Evolutionary conservation across 2,888 invertebrate species (phyloP).

Genomic region (Andrena marginata): DNA sequence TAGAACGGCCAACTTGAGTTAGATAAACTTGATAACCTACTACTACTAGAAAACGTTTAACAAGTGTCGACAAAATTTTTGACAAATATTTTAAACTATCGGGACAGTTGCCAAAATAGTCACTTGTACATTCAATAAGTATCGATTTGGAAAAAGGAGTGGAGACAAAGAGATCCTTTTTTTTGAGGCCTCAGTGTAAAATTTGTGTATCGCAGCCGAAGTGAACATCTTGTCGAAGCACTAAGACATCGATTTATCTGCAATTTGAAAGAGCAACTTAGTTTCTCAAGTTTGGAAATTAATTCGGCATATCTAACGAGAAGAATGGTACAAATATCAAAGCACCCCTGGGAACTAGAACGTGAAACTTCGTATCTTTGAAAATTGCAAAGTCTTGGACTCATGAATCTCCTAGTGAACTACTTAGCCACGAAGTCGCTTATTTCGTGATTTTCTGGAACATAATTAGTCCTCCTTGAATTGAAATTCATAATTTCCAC

Average conservation of each 20-base stretch:
- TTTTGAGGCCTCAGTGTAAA: neutral
- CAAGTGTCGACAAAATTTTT: too few relatives aligned
- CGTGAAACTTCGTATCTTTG: slow-evolving; percentile 51
- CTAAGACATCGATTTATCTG: slow-evolving; percentile 42
- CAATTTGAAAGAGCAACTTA: slow-evolving; percentile 27
- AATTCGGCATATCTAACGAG: slow-evolving; percentile 55
- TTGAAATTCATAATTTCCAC: slow-evolving; percentile 13
- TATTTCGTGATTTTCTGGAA: neutral
- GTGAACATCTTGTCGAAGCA: neutral
- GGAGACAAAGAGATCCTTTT: neutral
- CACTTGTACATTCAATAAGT: too few relatives aligned
- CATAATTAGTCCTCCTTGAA: neutral
- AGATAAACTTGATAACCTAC: too few relatives aligned
- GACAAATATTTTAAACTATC: too few relatives aligned
- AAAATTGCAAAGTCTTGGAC: slow-evolving; percentile 33
- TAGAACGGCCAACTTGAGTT: too few relatives aligned
- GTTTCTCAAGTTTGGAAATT: slow-evolving; percentile 52
- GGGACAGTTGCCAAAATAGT: too few relatives aligned
- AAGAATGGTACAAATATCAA: slow-evolving; percentile 46
- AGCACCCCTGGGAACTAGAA: slow-evolving; percentile 42
- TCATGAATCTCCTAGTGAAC: slow-evolving; percentile 18
- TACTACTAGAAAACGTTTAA: too few relatives aligned
- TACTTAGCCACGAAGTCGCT: neutral
- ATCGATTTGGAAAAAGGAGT: neutral
- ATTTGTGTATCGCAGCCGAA: neutral